Evolutionary conservation across 2,113 vertebrate species (phyloP).

Genomic region (Epinephelus lanceolatus): DNA sequence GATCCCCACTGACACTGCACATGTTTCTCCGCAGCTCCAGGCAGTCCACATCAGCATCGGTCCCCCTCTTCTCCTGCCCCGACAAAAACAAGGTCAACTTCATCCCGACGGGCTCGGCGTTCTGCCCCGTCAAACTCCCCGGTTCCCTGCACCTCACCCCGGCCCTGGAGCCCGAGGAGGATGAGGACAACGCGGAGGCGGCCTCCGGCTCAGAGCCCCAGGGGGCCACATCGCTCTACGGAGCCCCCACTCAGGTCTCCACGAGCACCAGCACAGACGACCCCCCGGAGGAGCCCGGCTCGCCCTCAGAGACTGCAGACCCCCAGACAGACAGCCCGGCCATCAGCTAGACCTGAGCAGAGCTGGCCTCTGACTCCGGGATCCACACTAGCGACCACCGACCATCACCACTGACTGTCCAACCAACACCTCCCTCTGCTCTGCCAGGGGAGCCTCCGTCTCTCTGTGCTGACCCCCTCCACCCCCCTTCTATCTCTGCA

Average conservation of each 20-base stretch:
- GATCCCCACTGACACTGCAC: background rate
- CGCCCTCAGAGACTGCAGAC: constrained; percentile 84
- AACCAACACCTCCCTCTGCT: constrained; percentile 60
- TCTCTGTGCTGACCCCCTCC: constrained; percentile 67
- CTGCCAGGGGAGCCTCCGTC: constrained; percentile 46
- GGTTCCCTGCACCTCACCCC: constrained; percentile 87
- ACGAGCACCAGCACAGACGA: constrained; percentile 93
- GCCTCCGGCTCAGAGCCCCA: constrained; percentile 73
- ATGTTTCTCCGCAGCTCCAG: constrained; percentile 86
- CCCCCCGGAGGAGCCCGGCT: constrained; percentile 79
- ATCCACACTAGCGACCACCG: constrained; percentile 46
- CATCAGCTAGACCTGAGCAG: constrained; percentile 88
- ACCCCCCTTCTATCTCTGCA: constrained; percentile 84
- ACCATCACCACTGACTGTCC: constrained; percentile 65
- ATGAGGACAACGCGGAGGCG: constrained; percentile 84
- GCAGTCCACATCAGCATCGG: constrained; percentile 88
- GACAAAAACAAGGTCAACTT: constrained; percentile 99
- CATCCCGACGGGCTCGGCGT: constrained; percentile 97
- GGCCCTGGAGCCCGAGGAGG: constrained; percentile 86
- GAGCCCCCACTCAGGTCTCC: constrained; percentile 90
- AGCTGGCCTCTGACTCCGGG: constrained; percentile 84
- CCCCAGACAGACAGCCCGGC: constrained; percentile 87
- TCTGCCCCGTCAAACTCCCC: constrained; percentile 96
- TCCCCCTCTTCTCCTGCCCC: constrained; percentile 97
- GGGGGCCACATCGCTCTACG: constrained; percentile 73